Percentiles rank a stretch among this genome's conserved stretches.
phyloP scores from a whole-genome alignment of 2,888 invertebrate species.

The Endotricha flammealis region DNA sequence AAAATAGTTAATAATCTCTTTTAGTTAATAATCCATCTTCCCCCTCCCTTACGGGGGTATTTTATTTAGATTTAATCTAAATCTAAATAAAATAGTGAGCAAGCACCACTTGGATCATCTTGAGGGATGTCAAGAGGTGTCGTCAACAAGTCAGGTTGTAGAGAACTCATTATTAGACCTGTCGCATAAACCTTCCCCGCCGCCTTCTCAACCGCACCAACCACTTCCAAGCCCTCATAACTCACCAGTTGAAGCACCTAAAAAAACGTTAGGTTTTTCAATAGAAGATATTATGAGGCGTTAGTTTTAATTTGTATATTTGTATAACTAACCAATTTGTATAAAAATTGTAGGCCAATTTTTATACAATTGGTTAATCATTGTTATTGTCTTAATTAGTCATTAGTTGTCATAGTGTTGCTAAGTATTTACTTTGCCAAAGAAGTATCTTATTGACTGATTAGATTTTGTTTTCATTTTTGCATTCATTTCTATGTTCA shows the following conservation, averaged over 20 bases:
- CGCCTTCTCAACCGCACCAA: constrained; percentile 45
- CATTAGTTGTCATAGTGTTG: constrained; percentile 26
- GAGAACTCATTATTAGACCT: constrained; percentile 76
- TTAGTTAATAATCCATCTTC: too few relatives aligned
- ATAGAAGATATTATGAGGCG: constrained; percentile 94
- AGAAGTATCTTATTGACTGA: constrained; percentile 48
- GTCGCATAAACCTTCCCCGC: constrained; percentile 70
- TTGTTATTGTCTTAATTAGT: not conserved
- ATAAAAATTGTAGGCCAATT: not conserved
- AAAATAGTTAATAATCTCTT: too few relatives aligned
- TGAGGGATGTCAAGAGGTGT: constrained; percentile 73
- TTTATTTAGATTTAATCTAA: too few relatives aligned
- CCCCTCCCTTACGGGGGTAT: too few relatives aligned
- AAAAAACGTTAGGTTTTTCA: constrained; percentile 84
- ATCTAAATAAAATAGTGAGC: too few relatives aligned
- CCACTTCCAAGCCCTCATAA: constrained; percentile 45
- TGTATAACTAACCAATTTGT: not conserved
- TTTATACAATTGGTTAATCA: not conserved
- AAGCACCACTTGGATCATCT: constrained; percentile 70
- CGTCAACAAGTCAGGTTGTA: constrained; percentile 66
- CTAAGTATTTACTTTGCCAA: constrained; percentile 47
- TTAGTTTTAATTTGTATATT: constrained; percentile 53
- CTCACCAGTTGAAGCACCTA: constrained; percentile 60
- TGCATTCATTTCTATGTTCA: not conserved
- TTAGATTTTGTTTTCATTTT: constrained; percentile 14